Conservation (phyloP, 2,113 vertebrate species). For the Cynocephalus volans region DNA sequence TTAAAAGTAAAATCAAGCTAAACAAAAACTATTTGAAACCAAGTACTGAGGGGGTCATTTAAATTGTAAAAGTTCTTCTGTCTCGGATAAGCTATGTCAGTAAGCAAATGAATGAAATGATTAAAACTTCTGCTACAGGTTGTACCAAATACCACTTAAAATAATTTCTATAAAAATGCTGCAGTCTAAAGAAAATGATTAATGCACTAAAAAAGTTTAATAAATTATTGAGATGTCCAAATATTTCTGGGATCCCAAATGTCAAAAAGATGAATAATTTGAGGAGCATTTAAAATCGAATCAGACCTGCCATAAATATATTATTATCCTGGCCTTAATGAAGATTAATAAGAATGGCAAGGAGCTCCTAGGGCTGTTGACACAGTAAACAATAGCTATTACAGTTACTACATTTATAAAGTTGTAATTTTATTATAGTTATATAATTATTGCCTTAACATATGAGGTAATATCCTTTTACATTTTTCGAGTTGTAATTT, state of each 20-base stretch:
- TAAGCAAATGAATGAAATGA: not conserved
- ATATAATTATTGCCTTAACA: constrained; percentile 36
- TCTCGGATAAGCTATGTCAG: not conserved
- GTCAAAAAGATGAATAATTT: constrained; percentile 48
- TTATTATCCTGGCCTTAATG: not conserved
- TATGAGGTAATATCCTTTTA: not conserved
- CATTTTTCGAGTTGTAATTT: constrained; percentile 33
- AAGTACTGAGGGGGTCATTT: not conserved
- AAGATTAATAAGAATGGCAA: not conserved
- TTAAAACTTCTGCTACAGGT: constrained; percentile 3
- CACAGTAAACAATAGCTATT: not conserved
- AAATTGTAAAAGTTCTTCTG: not conserved
- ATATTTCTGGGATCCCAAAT: constrained; percentile 10
- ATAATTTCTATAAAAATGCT: not conserved
- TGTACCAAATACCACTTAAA: not conserved
- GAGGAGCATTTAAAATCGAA: constrained; percentile 36
- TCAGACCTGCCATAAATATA: not conserved
- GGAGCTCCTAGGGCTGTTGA: not conserved
- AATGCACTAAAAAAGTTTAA: constrained; percentile 2
- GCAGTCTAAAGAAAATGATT: not conserved
- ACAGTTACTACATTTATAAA: not conserved
- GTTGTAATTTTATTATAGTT: not conserved
- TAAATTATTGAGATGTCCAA: not conserved
- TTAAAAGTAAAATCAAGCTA: not conserved
- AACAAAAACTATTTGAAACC: constrained; percentile 40